Evolutionary conservation across 2,888 invertebrate genomes (phyloP).

Genomic region (Agonopterix alstromeriana): DNA sequence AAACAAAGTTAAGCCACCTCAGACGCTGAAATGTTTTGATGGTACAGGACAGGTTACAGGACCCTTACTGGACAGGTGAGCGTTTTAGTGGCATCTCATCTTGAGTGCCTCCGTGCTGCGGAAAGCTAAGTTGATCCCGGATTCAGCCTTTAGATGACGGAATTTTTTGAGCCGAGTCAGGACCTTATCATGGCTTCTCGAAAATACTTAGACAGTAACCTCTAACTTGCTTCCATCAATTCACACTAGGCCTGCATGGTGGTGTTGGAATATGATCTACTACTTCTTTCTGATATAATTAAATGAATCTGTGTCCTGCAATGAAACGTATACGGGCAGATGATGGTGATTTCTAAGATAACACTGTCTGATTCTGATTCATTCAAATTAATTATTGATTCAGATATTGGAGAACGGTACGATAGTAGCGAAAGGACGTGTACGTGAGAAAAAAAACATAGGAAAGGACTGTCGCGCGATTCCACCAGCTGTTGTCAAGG

Average conservation of each 20-base stretch:
- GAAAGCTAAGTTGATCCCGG: no score
- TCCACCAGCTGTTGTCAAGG: slow-evolving; percentile 44
- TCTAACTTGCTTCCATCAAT: not conserved
- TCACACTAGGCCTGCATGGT: not conserved
- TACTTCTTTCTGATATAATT: no score
- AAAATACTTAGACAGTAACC: no score
- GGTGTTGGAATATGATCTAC: not conserved
- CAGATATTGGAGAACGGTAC: slow-evolving; percentile 82
- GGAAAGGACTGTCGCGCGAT: slow-evolving; percentile 71
- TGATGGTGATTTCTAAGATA: not conserved
- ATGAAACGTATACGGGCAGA: not conserved
- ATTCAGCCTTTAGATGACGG: no score
- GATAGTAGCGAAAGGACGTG: slow-evolving; percentile 82
- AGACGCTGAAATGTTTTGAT: no score
- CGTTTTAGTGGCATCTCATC: no score
- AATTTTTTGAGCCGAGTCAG: no score
- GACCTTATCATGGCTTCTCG: no score
- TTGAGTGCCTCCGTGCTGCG: no score
- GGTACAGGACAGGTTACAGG: no score
- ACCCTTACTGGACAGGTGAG: no score
- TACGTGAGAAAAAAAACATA: slow-evolving; percentile 76
- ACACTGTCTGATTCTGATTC: not conserved
- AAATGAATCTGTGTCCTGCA: not conserved
- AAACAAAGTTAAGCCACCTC: no score
- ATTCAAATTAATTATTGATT: not conserved